A percentile compares a stretch with the other conserved stretches of the same genome.
These are phyloP conservation scores for Gadopsis bispinosus DNA, from an alignment of 2,797 vertebrate species.

Conservation along the genomic window DNA sequence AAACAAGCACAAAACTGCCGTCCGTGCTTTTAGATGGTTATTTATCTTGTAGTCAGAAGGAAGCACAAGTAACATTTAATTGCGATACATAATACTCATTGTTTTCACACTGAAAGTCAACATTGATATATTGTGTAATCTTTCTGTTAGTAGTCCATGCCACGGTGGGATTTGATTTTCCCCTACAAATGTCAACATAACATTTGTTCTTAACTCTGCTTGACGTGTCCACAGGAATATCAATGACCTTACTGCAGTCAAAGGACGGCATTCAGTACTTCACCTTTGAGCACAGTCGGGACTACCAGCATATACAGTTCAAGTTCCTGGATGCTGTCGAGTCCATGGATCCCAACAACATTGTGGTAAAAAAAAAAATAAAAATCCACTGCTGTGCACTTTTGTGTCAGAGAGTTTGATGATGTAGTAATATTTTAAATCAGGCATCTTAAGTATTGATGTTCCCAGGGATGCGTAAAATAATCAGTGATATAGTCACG, in stretches of 20 bases:
- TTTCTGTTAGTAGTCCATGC: not conserved
- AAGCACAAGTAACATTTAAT: not conserved
- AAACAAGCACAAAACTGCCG: not conserved
- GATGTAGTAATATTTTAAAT: not conserved
- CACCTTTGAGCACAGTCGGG: conserved; percentile 92
- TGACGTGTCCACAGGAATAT: conserved; percentile 85
- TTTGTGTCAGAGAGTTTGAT: not conserved
- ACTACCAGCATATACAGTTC: conserved; percentile 97
- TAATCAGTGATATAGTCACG: not conserved
- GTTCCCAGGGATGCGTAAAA: not conserved
- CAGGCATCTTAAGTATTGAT: not conserved
- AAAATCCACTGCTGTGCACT: conserved; percentile 15
- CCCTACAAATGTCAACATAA: not conserved
- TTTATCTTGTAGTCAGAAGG: not conserved
- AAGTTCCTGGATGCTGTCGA: conserved; percentile 95
- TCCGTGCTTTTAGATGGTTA: not conserved
- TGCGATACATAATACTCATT: not conserved
- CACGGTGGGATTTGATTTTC: not conserved
- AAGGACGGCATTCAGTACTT: conserved; percentile 90
- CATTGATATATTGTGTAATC: conserved; percentile 9
- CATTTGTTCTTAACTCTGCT: not conserved
- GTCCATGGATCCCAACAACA: conserved; percentile 98
- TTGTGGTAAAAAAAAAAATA: conserved; percentile 87
- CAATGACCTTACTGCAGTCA: conserved; percentile 91
- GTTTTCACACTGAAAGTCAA: conserved; percentile 29